These are phyloP conservation scores for Puma concolor DNA, from an alignment of 2,113 vertebrate genomes.

Conservation along the genomic window DNA sequence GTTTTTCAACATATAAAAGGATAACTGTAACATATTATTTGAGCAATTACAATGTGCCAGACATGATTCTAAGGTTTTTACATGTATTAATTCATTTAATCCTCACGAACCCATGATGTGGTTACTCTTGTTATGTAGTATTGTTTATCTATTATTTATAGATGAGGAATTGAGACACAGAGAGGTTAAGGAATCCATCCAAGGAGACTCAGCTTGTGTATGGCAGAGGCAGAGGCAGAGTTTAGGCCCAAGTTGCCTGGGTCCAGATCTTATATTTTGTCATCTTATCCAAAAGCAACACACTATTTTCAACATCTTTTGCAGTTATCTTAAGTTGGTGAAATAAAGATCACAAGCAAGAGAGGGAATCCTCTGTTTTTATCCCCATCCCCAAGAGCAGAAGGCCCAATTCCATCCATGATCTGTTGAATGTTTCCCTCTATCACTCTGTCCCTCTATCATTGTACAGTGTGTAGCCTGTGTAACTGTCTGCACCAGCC, in stretches of 20 bases:
- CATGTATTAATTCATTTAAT: not conserved
- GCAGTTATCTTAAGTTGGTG: not conserved
- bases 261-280: slow-evolving; percentile 28
- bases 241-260: slow-evolving; percentile 1
- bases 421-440: not conserved
- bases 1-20: not conserved
- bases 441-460: not conserved
- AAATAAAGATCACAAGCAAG: not conserved
- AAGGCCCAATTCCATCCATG: not conserved
- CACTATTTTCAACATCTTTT: not conserved
- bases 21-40: slow-evolving; percentile 5
- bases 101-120: not conserved
- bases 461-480: not conserved
- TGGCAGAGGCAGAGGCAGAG: not conserved
- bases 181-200: not conserved
- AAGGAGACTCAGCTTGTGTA: not conserved
- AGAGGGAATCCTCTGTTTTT: not conserved
- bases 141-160: slow-evolving; percentile 29
- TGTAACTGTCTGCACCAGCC: not conserved
- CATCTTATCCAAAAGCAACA: not conserved
- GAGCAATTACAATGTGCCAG: not conserved
- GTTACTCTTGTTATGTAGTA: not conserved
- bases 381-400: not conserved
- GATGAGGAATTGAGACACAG: not conserved
- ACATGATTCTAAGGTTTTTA: not conserved